Evolutionary conservation across 2,113 vertebrate species (phyloP).

Genomic region (Psittacara wagleri): DNA sequence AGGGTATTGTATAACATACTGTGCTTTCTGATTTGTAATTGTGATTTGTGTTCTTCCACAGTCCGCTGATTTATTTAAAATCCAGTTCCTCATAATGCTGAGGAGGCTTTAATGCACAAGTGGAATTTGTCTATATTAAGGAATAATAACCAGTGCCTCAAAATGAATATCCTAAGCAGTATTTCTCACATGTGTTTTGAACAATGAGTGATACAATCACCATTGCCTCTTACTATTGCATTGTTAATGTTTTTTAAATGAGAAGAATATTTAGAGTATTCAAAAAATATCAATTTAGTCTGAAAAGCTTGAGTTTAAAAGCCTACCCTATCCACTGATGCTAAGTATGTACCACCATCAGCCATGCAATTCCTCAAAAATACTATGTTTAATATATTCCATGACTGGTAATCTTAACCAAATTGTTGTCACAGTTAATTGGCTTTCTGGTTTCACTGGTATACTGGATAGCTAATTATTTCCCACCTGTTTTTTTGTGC

Average conservation of each 20-base stretch:
- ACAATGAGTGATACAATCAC: neutral
- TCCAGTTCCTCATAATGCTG: neutral
- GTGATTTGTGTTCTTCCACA: neutral
- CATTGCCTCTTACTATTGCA: neutral
- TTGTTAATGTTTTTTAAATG: neutral
- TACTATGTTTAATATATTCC: neutral
- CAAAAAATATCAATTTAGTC: neutral
- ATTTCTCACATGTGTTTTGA: neutral
- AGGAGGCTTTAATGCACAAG: neutral
- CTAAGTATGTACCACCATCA: neutral
- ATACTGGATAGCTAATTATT: slow-evolving; percentile 20
- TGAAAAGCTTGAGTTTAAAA: neutral
- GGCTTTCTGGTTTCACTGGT: slow-evolving; percentile 31
- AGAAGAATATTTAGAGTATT: neutral
- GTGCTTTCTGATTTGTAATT: neutral
- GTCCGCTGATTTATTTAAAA: neutral
- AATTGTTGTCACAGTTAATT: slow-evolving; percentile 45
- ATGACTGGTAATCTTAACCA: neutral
- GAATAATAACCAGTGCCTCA: neutral
- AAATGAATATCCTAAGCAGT: neutral
- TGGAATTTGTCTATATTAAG: neutral
- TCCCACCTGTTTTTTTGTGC: neutral
- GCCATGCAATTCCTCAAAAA: neutral
- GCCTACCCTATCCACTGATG: neutral
- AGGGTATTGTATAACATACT: neutral